Evolutionary conservation across 2,113 vertebrate genomes (phyloP), one percentile per base, ranked within the genome.

Genomic region (Oncorhynchus mykiss): DNA sequence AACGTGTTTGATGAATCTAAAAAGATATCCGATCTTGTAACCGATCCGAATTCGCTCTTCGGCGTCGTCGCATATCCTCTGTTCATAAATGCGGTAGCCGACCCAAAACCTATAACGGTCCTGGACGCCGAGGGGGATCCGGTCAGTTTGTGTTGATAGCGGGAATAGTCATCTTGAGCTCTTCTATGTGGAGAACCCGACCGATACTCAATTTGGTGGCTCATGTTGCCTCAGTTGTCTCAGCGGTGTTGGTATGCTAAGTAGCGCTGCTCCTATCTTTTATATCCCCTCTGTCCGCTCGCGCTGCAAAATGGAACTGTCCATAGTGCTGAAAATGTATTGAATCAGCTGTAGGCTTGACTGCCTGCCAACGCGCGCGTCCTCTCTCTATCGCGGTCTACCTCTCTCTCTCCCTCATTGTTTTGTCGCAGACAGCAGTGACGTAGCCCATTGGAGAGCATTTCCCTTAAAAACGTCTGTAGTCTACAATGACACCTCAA

Each of bases 311-410:
- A 80, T 31, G 39, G 75, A 87, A 80, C 90, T 90, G 88, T 88
- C 91, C 88, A 79, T 80, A 78, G 85, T 90, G 91, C 87, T 90
- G 86, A 88, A 81, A 84, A 85, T 82, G 76, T 79, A 75, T 34
- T 80, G 84, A 78, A 70, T 88, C 87, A 90, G 90, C 89, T 85
- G 78, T 73, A 71, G 73, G 2, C 18, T 22, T 67, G 67, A 85
- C 65, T 72, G 78, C 79, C 11, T 71, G 48, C 48, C 49, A 51
- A 54, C 24, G 39, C n/a, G n/a, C 45, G 14, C 16, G 4, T 22
- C 59, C 59, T 6, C 25, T n/a, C 11, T 18, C 13, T 73, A 78
- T 71, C 0, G 8, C 39, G 2, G 2, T 16, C 49, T 13, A 3
- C 18, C 49, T 54, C 14, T 54, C 12, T 16, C 12, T 16, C 49